phyloP scores from a whole-genome alignment of 2,113 vertebrate genomes.

The Silurus meridionalis region DNA sequence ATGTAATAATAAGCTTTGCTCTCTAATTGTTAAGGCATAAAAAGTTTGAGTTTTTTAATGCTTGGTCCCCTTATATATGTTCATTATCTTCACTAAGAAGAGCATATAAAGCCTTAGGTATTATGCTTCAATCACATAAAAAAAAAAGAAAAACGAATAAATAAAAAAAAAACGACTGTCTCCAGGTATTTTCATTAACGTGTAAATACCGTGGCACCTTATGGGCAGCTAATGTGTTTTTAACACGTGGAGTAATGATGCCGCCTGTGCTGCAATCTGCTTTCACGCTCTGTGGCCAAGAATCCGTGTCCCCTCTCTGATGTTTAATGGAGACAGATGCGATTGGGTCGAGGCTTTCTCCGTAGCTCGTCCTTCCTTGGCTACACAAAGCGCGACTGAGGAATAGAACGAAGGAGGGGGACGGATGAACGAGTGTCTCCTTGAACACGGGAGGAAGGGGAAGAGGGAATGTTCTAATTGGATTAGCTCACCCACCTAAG shows the following conservation, averaged over 20 bases:
- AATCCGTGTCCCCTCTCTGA: constrained; percentile 30
- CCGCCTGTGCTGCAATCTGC: constrained; percentile 59
- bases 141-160: constrained; percentile 12
- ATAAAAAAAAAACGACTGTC: constrained; percentile 9
- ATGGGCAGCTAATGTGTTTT: constrained; percentile 60
- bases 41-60: neutral
- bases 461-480: constrained; percentile 26
- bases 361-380: constrained; percentile 49
- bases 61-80: neutral
- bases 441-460: constrained; percentile 16
- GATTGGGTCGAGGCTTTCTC: constrained; percentile 49
- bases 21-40: neutral
- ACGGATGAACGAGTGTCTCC: constrained; percentile 21
- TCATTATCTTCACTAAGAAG: neutral
- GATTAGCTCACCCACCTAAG: constrained; percentile 24
- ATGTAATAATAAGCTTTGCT: neutral
- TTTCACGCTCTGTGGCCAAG: constrained; percentile 46
- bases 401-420: neutral
- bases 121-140: constrained; percentile 30
- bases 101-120: neutral
- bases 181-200: constrained; percentile 56
- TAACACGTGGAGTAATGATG: constrained; percentile 63
- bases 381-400: constrained; percentile 42
- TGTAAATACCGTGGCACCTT: constrained; percentile 47
- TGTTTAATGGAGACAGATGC: constrained; percentile 63